Evolutionary conservation across 2,113 vertebrate species (phyloP).

Genomic region (Periophthalmus modestus): DNA sequence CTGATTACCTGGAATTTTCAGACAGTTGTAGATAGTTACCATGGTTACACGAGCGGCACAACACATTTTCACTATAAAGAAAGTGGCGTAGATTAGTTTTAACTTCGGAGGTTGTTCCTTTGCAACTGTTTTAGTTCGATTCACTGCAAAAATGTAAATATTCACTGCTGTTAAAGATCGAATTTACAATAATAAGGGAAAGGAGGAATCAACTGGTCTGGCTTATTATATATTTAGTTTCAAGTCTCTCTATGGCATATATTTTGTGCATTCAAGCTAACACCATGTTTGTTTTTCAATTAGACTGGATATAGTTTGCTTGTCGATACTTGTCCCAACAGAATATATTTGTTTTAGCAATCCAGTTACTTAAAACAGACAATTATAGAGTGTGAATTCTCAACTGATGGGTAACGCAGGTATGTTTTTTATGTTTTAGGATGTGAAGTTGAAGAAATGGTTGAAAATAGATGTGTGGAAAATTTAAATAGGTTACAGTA

Average conservation of each 20-base stretch:
- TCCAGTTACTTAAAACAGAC: neutral
- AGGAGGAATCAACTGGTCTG: slow-evolving; percentile 5
- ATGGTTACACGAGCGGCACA: slow-evolving; percentile 48
- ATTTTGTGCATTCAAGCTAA: neutral
- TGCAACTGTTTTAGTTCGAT: slow-evolving; percentile 2
- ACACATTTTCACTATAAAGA: slow-evolving; percentile 21
- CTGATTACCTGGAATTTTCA: neutral
- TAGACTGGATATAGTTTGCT: neutral
- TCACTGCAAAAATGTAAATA: slow-evolving; percentile 60
- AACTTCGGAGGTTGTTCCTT: slow-evolving; percentile 21
- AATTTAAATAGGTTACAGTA: neutral
- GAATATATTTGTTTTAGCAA: neutral
- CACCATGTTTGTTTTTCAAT: neutral
- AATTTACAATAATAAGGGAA: slow-evolving; percentile 20
- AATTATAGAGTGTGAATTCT: neutral
- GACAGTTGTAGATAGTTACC: slow-evolving; percentile 50
- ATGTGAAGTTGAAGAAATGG: neutral
- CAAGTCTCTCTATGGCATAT: neutral
- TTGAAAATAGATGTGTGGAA: neutral
- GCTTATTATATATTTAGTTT: neutral
- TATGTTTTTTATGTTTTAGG: neutral
- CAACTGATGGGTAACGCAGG: neutral
- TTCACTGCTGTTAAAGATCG: slow-evolving; percentile 40
- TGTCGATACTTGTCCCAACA: neutral
- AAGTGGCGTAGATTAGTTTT: slow-evolving; percentile 22